Evolutionary conservation across 2,113 vertebrate genomes (phyloP).

Genomic region (Boulengeromyrus knoepffleri): DNA sequence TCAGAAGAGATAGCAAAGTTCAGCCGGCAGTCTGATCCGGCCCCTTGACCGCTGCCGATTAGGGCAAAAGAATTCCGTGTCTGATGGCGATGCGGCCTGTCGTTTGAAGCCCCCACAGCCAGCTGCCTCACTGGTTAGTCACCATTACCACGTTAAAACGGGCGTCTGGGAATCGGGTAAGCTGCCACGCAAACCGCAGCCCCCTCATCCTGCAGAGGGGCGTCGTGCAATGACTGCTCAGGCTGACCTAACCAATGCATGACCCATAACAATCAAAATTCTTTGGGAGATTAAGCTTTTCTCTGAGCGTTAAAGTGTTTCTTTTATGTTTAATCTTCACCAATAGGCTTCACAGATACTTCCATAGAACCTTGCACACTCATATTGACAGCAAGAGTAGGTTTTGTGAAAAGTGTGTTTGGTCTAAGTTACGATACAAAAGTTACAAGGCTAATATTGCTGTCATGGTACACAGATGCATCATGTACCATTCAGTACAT

Average conservation of each 20-base stretch:
- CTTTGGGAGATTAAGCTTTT: background rate
- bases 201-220: background rate
- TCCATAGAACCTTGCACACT: background rate
- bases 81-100: background rate
- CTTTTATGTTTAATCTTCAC: background rate
- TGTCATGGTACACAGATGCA: background rate
- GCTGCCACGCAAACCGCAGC: background rate
- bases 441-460: background rate
- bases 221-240: background rate
- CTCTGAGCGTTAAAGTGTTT: background rate
- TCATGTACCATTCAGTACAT: background rate
- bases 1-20: background rate
- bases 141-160: background rate
- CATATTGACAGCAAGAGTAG: background rate
- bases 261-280: background rate
- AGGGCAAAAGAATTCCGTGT: background rate
- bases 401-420: background rate
- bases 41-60: background rate
- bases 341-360: background rate
- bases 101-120: background rate
- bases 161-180: background rate
- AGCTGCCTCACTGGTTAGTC: background rate
- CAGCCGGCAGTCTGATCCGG: background rate
- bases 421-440: background rate
- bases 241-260: background rate